These are phyloP conservation scores for Minunthozetes semirufus DNA, from an alignment of 2,888 invertebrate genomes.

Conservation along the genomic window DNA sequence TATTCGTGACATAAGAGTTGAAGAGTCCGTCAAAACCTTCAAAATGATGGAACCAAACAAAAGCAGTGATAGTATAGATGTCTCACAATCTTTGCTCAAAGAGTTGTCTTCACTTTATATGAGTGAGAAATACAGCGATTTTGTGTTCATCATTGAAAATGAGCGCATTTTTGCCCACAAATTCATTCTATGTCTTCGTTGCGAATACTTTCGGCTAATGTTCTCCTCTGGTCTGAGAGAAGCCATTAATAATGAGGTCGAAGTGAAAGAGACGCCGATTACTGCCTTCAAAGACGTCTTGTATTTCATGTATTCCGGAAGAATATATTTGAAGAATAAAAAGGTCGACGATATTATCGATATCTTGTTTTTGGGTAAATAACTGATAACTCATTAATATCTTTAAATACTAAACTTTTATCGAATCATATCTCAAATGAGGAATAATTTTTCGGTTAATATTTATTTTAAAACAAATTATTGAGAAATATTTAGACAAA, in stretches of 20 bases:
- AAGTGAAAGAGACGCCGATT: neutral
- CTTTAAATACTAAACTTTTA: neutral
- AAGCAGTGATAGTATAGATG: neutral
- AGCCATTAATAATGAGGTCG: constrained; percentile 3
- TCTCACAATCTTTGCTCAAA: neutral
- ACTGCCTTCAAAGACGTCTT: constrained; percentile 13
- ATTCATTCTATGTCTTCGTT: neutral
- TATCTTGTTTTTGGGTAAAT: constrained; percentile 18
- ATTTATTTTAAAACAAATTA: no score
- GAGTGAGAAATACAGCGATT: constrained; percentile 14
- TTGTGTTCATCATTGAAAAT: constrained; percentile 7
- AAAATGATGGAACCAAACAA: constrained; percentile 14
- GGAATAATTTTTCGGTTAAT: no score
- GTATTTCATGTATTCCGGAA: constrained; percentile 11
- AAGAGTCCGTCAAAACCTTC: neutral
- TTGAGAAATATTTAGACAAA: no score
- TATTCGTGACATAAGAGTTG: neutral
- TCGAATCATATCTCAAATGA: neutral
- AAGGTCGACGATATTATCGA: constrained; percentile 13
- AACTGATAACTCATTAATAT: neutral
- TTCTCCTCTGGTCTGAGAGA: constrained; percentile 14
- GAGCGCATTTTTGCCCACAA: constrained; percentile 19
- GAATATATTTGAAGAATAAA: neutral
- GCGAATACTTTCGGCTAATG: constrained; percentile 21
- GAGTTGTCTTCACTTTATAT: constrained; percentile 13